Conservation (phyloP, 2,888 invertebrate species). For the Tuberolachnus salignus region DNA sequence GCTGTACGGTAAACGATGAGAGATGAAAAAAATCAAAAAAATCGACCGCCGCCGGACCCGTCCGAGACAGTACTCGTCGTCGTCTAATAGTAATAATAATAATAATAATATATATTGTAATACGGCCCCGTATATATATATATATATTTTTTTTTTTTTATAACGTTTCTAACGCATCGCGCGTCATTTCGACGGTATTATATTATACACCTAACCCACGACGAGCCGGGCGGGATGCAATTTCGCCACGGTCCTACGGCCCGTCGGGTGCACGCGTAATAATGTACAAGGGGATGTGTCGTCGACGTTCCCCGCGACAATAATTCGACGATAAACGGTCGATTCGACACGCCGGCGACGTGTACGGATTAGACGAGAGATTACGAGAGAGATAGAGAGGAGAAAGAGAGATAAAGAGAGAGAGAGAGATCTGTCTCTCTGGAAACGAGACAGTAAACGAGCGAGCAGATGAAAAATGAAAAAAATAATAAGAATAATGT, state of each 20-base stretch:
- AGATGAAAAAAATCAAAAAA: neutral
- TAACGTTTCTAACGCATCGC: neutral
- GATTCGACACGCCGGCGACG: neutral
- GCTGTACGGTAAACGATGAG: neutral
- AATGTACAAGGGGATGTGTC: neutral
- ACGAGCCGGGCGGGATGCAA: neutral
- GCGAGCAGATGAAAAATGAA: too few relatives aligned
- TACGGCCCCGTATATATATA: too few relatives aligned
- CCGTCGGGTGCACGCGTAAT: neutral
- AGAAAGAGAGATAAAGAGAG: too few relatives aligned
- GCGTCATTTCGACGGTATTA: neutral
- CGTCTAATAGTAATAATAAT: neutral
- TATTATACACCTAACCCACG: neutral
- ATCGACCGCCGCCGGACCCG: neutral
- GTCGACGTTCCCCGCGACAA: slow-evolving; percentile 3
- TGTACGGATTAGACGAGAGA: too few relatives aligned
- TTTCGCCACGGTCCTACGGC: slow-evolving; percentile 11
- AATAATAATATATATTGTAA: too few relatives aligned
- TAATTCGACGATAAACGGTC: neutral
- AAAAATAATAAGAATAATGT: too few relatives aligned
- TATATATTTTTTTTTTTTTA: too few relatives aligned
- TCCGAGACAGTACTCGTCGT: too few relatives aligned
- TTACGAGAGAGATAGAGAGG: too few relatives aligned
- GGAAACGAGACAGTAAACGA: too few relatives aligned
- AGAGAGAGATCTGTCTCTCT: too few relatives aligned